Base-by-base conservation (phyloP, 2,888 invertebrate species). In the Xestia xanthographa region DNA sequence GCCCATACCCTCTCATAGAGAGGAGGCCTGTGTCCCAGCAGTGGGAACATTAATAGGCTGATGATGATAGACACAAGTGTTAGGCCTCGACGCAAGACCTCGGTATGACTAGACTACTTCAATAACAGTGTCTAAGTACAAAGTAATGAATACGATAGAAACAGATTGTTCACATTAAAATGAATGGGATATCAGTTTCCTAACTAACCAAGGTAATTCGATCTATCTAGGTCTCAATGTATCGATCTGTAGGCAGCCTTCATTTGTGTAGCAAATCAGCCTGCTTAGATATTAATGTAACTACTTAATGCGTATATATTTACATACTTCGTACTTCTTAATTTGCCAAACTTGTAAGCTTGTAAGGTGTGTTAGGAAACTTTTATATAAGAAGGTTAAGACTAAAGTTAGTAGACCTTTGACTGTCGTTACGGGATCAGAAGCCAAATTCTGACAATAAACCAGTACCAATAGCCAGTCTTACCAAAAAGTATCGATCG, bases 131-230 rank as follows among this genome's bases (percentile, higher is more conserved):
- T 48, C 38, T 20, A 9, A 22, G 41, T n/a, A 41, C 62, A 29
- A 65, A 63, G 63, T 69, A 65, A 69, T 77, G 17, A 71, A 78
- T 71, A 79, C 66, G 45, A 43, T 62, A 66, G n/a, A 43, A 53
- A 66, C n/a, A 70, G 53, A 74, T 56, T 38, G 43, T 67, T 80
- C 58, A 65, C 58, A 74, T 45, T 26, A 66, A 69, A 80, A 68
- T 66, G 58, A 80, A 71, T 67, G 45, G 53, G 50, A 80, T 80
- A 80, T 80, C 76, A 60, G 53, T 81, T 75, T 65, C 75, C 26
- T 26, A 66, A 63, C 63, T 48, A 74, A 77, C 83, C 84, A 70
- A 80, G 65, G 83, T 70, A 80, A 83, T 80, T 17, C 69, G 77
- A 85, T 82, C 79, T 77, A 85, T 73, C 70, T 82, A 77, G 79